These are phyloP conservation scores for Coecobrya sp. DNA, from an alignment of 2,888 invertebrate species.

Conservation along the genomic window DNA sequence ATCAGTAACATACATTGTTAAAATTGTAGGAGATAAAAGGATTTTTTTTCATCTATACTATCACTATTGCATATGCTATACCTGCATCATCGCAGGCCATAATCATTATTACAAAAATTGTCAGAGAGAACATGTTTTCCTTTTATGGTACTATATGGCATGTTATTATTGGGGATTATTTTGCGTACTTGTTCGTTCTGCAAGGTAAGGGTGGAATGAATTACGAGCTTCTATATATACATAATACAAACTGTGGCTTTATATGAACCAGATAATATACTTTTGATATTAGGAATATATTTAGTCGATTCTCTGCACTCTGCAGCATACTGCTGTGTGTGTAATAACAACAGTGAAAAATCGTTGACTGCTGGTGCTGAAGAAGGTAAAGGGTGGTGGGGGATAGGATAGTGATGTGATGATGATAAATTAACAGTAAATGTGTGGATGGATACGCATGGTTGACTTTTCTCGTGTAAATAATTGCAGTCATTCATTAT, in stretches of 20 bases:
- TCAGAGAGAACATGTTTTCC: conserved; percentile 2
- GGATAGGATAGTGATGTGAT: background rate
- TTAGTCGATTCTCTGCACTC: no score
- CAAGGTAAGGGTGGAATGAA: background rate
- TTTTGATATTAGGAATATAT: no score
- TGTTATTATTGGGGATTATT: background rate
- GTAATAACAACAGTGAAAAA: background rate
- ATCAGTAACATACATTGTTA: background rate
- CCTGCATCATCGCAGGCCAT: background rate
- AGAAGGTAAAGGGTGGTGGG: background rate
- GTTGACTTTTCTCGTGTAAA: background rate
- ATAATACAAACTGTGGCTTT: background rate
- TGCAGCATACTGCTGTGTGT: background rate
- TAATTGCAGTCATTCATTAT: conserved; percentile 2
- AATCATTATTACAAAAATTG: background rate
- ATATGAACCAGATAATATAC: no score
- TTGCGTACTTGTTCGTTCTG: background rate
- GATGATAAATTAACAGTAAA: background rate
- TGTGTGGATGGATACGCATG: background rate
- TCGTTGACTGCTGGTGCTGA: background rate
- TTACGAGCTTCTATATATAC: background rate
- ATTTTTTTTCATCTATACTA: background rate
- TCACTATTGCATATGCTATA: background rate
- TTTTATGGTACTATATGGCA: background rate
- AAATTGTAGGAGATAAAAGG: background rate